These are phyloP conservation scores for Agrotis segetum DNA, from an alignment of 2,888 invertebrate species.

Conservation along the genomic window DNA sequence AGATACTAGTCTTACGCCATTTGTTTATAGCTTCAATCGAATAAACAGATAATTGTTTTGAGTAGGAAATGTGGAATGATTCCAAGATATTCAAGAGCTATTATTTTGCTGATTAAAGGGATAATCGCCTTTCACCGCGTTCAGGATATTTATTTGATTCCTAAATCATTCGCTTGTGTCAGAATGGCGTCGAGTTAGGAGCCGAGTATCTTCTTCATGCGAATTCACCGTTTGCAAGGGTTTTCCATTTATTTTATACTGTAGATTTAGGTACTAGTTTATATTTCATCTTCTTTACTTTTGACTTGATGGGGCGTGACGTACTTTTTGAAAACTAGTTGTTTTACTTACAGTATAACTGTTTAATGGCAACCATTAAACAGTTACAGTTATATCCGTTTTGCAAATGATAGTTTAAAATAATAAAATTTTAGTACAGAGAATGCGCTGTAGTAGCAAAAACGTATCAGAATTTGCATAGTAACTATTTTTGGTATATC, in stretches of 20 bases:
- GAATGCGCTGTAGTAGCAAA: neutral
- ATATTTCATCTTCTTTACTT: neutral
- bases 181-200: slow-evolving; percentile 40
- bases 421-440: neutral
- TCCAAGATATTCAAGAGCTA: slow-evolving; percentile 10
- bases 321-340: neutral
- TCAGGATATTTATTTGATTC: slow-evolving; percentile 40
- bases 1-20: neutral
- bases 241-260: slow-evolving; percentile 8
- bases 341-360: no score
- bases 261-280: neutral
- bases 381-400: neutral
- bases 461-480: neutral
- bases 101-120: slow-evolving; percentile 21
- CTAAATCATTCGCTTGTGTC: slow-evolving; percentile 39
- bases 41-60: slow-evolving; percentile 17
- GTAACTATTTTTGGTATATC: neutral
- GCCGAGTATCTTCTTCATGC: neutral
- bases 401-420: neutral
- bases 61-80: slow-evolving; percentile 16
- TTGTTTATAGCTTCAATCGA: slow-evolving; percentile 5
- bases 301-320: neutral
- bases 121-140: slow-evolving; percentile 20
- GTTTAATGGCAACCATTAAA: no score
- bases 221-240: slow-evolving; percentile 19